These are phyloP conservation scores for Peromyscus maniculatus DNA, from an alignment of 2,113 vertebrate genomes.

Conservation along the genomic window DNA sequence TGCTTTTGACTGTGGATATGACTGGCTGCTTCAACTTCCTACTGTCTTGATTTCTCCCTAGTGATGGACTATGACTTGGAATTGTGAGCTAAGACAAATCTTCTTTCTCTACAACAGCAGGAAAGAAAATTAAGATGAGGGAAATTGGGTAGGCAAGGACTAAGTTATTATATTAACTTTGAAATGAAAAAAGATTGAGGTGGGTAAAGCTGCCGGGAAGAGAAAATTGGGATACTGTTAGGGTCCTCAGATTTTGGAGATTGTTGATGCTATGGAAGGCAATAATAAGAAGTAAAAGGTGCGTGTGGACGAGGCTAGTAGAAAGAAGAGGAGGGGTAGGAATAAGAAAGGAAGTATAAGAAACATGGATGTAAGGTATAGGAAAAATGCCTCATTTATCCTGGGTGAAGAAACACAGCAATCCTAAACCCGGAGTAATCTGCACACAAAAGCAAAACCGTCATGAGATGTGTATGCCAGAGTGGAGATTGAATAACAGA, in stretches of 20 bases:
- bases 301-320: neutral
- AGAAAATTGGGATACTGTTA: neutral
- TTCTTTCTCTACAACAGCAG: neutral
- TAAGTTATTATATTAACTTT: neutral
- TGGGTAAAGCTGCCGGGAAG: neutral
- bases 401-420: neutral
- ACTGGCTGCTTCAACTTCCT: neutral
- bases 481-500: neutral
- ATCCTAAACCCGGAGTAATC: neutral
- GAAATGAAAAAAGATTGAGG: neutral
- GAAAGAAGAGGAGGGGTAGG: neutral
- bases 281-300: neutral
- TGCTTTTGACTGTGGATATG: neutral
- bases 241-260: neutral
- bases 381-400: neutral
- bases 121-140: neutral
- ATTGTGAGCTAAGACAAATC: neutral
- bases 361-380: neutral
- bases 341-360: neutral
- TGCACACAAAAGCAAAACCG: neutral
- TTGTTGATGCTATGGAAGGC: neutral
- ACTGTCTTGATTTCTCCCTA: neutral
- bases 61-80: neutral
- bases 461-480: neutral
- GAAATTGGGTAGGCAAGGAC: neutral